These are phyloP conservation scores for Tetraneura akinire DNA, from an alignment of 1,140 invertebrate species.

Conservation along the genomic window DNA sequence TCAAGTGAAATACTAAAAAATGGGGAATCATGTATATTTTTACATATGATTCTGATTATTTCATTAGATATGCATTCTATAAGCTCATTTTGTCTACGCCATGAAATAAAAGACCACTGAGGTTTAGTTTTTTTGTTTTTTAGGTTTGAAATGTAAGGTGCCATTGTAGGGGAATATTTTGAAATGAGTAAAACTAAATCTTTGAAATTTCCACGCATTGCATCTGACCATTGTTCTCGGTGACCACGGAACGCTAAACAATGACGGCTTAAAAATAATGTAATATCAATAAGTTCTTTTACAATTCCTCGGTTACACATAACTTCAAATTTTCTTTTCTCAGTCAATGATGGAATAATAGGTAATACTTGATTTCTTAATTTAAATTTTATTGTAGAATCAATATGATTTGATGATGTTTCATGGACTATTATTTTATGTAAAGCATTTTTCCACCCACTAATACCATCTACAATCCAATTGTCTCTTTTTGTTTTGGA, in stretches of 20 bases:
- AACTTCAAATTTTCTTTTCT: not conserved
- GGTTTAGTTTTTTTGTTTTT: conserved; percentile 18
- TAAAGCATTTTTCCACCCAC: not conserved
- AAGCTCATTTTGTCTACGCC: not conserved
- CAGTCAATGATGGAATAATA: not conserved
- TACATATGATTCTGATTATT: not conserved
- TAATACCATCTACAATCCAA: conserved; percentile 1
- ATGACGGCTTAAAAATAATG: not conserved
- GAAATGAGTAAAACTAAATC: conserved; percentile 11
- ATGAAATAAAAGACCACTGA: conserved; percentile 13
- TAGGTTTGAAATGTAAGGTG: conserved; percentile 14
- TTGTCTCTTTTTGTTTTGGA: not conserved
- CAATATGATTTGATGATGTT: not conserved
- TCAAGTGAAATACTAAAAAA: conserved; percentile 28
- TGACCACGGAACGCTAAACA: conserved; percentile 18
- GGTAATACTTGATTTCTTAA: not conserved
- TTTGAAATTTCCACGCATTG: not conserved
- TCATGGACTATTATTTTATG: conserved; percentile 13
- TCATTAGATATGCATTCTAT: not conserved
- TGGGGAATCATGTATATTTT: not conserved
- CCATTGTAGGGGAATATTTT: conserved; percentile 2
- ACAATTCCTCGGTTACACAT: not conserved
- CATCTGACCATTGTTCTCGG: conserved; percentile 6
- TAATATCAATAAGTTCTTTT: not conserved
- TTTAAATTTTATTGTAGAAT: conserved; percentile 4